Evolutionary conservation across 2,113 vertebrate species (phyloP), one percentile per base, ranked within the genome.

Genomic region (Chroicocephalus ridibundus): DNA sequence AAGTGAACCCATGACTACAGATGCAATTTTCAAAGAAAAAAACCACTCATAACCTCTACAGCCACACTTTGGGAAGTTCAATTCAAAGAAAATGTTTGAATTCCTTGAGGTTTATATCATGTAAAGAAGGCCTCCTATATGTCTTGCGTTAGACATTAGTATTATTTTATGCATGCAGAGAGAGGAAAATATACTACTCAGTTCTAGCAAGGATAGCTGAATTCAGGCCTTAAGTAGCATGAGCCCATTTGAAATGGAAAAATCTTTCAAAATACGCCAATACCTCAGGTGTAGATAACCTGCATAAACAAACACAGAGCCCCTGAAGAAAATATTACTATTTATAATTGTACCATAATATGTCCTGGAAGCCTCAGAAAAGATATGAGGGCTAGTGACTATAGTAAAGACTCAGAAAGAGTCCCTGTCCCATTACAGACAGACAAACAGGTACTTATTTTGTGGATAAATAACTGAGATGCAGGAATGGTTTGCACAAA

Each of bases 11-110:
- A 88, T 46, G 66, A 88, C 85, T 89, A 92, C 60, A 64, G 51
- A 71, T 72, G 44, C 20, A 69, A 84, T 87, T 96, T 90, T 94
- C 86, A 95, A 96, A 93, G n/a, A 26, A 91, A 80, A 94, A 94
- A 80, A 29, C 6, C 21, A 74, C 32, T 86, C 77, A 55, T 38
- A 88, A 34, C 64, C 51, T 86, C 77, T 65, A 38, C 25, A 47
- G 38, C 25, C n/a, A 82, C 32, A 36, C 26, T 51, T 31, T 6
- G 38, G 36, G 16, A 90, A 93, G 51, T 61, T 93, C 34, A 76
- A 38, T 76, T 90, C 81, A 91, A 78, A 96, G 44, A 62, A 66
- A 92, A 90, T 8, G 1, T 44, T 68, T 61, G 24, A 42, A 76
- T 93, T 83, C 60, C 26, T 88, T 83, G 34, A 88, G 52, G 40